Conservation (phyloP, 2,113 vertebrate species). For the Stomatorhinus ivindoensis region DNA sequence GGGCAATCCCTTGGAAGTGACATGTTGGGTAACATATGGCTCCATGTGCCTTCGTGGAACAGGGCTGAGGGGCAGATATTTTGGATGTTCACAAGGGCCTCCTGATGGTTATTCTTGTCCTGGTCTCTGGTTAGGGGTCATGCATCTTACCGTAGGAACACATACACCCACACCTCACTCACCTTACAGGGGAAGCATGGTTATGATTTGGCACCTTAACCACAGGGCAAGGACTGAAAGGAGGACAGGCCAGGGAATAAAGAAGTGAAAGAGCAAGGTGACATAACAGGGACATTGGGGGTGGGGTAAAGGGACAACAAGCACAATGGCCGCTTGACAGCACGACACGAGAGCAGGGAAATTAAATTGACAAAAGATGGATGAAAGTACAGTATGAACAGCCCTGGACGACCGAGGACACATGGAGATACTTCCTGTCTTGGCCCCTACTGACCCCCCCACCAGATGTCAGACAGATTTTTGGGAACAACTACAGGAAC, state of each 20-base stretch:
- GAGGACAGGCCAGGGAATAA: not conserved
- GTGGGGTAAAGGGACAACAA: not conserved
- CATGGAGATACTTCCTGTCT: not conserved
- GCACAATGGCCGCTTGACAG: not conserved
- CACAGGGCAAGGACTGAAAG: not conserved
- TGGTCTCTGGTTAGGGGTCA: not conserved
- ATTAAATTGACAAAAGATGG: not conserved
- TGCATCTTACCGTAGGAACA: not conserved
- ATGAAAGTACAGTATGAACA: not conserved
- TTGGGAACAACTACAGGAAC: not conserved
- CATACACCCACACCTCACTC: not conserved
- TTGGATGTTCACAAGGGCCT: not conserved
- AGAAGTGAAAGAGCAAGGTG: not conserved
- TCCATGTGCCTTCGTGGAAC: not conserved
- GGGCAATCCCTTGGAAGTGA: not conserved
- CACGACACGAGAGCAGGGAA: not conserved
- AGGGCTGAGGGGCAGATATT: constrained; percentile 12
- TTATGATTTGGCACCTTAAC: not conserved
- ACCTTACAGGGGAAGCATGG: not conserved
- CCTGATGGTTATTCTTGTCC: not conserved
- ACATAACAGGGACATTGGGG: not conserved
- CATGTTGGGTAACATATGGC: not conserved
- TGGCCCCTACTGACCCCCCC: not conserved
- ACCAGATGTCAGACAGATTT: not conserved
- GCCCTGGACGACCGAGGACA: not conserved